Evolutionary conservation across 1,140 invertebrate genomes (phyloP).

Genomic region (Panulirus ornatus): DNA sequence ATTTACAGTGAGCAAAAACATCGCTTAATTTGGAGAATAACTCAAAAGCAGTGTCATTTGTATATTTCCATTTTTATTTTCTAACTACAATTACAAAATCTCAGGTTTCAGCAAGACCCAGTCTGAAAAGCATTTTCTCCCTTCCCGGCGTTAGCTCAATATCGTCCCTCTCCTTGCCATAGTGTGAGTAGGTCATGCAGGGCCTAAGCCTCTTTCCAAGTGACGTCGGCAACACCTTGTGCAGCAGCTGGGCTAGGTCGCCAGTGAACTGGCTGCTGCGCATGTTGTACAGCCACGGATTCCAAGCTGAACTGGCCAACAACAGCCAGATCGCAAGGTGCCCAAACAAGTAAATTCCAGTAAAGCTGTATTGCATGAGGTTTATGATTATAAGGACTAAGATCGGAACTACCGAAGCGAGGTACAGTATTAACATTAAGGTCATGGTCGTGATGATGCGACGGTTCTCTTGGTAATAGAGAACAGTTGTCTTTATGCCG

Average conservation of each 20-base stretch:
- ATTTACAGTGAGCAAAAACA: too few relatives aligned
- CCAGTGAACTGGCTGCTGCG: constrained; percentile 26
- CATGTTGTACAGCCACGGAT: constrained; percentile 53
- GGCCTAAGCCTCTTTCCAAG: not conserved
- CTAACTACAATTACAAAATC: too few relatives aligned
- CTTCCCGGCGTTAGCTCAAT: too few relatives aligned
- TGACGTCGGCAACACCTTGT: not conserved
- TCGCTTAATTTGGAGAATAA: too few relatives aligned
- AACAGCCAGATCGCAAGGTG: constrained; percentile 38
- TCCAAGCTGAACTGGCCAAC: constrained; percentile 31
- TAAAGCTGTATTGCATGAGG: not conserved
- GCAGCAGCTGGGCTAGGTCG: not conserved
- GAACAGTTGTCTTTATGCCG: constrained; percentile 1
- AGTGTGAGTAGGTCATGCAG: not conserved
- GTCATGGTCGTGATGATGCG: constrained; percentile 19
- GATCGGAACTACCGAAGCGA: not conserved
- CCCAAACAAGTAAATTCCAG: not conserved
- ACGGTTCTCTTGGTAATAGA: constrained; percentile 10
- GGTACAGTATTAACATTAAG: constrained; percentile 13
- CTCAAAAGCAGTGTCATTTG: too few relatives aligned
- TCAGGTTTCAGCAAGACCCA: too few relatives aligned
- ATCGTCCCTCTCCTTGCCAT: not conserved
- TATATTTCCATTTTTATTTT: too few relatives aligned
- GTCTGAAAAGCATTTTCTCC: too few relatives aligned
- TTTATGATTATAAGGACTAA: constrained; percentile 10